A percentile compares a stretch with the other conserved stretches of the same genome.
Conservation (phyloP, 1,140 invertebrate genomes). For the Wasmannia auropunctata region DNA sequence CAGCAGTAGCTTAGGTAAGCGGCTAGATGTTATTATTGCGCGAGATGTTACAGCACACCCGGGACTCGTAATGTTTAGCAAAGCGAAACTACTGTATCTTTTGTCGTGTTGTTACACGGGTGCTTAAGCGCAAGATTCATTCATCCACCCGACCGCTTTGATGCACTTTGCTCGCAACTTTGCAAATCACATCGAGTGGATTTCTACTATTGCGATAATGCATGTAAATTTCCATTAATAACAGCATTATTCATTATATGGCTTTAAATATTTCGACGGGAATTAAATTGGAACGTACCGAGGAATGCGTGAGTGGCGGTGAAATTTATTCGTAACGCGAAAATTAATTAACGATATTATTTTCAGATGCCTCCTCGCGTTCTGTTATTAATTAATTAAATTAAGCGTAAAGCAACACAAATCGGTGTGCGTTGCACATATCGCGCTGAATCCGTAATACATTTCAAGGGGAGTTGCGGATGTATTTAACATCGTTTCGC, state of each 20-base stretch:
- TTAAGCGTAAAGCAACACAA: constrained; percentile 54
- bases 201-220: constrained; percentile 33
- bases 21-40: constrained; percentile 40
- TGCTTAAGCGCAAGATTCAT: constrained; percentile 78
- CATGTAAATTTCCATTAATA: constrained; percentile 47
- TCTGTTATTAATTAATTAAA: constrained; percentile 60
- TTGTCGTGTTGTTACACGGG: constrained; percentile 80
- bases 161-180: background rate
- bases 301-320: constrained; percentile 47
- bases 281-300: constrained; percentile 52
- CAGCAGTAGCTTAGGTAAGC: background rate
- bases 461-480: constrained; percentile 35
- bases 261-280: constrained; percentile 54
- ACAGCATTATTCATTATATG: constrained; percentile 50
- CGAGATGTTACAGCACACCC: constrained; percentile 77
- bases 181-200: constrained; percentile 18
- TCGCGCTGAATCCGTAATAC: constrained; percentile 47
- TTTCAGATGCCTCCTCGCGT: constrained; percentile 54
- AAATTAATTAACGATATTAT: constrained; percentile 61
- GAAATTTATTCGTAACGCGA: constrained; percentile 55
- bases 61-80: constrained; percentile 82
- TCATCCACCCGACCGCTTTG: constrained; percentile 51
- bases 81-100: constrained; percentile 76
- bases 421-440: constrained; percentile 33
- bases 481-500: constrained; percentile 42